phyloP scores from a whole-genome alignment of 2,797 vertebrate species.

The Microcaecilia unicolor region DNA sequence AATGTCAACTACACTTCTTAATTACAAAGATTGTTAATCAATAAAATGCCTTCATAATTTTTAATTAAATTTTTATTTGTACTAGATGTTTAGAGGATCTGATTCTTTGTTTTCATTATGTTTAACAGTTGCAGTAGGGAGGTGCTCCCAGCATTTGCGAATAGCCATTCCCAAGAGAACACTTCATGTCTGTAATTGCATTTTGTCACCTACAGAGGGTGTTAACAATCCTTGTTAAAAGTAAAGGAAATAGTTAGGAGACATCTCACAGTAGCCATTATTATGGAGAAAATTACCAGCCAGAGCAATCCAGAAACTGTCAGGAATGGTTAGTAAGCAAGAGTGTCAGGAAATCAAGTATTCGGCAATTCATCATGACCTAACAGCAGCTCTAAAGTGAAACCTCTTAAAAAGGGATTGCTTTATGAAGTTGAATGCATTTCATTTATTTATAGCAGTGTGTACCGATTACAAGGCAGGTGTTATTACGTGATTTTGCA shows the following conservation, averaged over 20 bases:
- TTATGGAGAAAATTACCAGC: conserved; percentile 89
- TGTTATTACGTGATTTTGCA: conserved; percentile 30
- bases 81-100: conserved; percentile 65
- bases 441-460: conserved; percentile 59
- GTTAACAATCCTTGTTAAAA: conserved; percentile 95
- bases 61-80: conserved; percentile 84
- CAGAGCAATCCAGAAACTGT: conserved; percentile 92
- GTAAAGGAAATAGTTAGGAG: conserved; percentile 61
- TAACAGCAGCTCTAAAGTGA: conserved; percentile 76
- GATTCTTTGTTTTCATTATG: conserved; percentile 65
- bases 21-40: conserved; percentile 87
- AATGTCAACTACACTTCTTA: conserved; percentile 69
- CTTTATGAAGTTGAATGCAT: conserved; percentile 70
- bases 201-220: conserved; percentile 98
- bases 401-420: conserved; percentile 67
- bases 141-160: conserved; percentile 75
- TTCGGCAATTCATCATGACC: conserved; percentile 90
- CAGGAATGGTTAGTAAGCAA: conserved; percentile 89
- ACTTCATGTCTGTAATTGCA: conserved; percentile 90
- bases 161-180: conserved; percentile 61
- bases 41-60: conserved; percentile 81
- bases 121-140: conserved; percentile 55
- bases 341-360: conserved; percentile 81
- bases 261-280: conserved; percentile 90
- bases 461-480: conserved; percentile 56